Conservation (phyloP, 2,888 invertebrate species). For the Odontocolon sp. region DNA sequence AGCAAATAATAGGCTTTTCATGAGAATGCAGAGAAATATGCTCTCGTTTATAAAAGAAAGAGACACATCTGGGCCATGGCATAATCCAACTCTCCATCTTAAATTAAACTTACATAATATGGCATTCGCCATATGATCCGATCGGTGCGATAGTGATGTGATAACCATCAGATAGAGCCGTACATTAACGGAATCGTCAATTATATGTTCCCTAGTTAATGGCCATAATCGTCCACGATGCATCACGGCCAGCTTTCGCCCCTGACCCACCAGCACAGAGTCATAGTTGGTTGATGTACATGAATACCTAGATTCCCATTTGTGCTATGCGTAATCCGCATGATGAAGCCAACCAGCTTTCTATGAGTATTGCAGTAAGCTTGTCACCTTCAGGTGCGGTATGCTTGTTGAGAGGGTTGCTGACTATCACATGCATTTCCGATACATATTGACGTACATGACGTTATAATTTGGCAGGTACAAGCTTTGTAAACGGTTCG, state of each 20-base stretch:
- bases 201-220: conserved; percentile 27
- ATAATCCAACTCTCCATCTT: too few relatives aligned
- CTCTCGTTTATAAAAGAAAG: not conserved
- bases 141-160: not conserved
- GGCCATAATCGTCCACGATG: conserved; percentile 34
- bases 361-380: too few relatives aligned
- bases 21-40: conserved; percentile 1
- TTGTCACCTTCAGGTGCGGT: too few relatives aligned
- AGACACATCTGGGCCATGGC: too few relatives aligned
- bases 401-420: not conserved
- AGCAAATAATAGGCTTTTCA: not conserved
- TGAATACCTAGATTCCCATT: conserved; percentile 11
- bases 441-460: too few relatives aligned
- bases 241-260: not conserved
- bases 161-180: conserved; percentile 6
- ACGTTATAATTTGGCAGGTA: too few relatives aligned
- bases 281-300: conserved; percentile 15
- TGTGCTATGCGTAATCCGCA: not conserved
- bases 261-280: not conserved
- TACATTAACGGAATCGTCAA: conserved; percentile 24
- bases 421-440: not conserved
- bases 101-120: too few relatives aligned
- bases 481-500: too few relatives aligned
- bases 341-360: too few relatives aligned
- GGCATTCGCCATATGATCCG: too few relatives aligned